phyloP scores from a whole-genome alignment of 2,888 invertebrate species.

The Caenorhabditis sp. region DNA sequence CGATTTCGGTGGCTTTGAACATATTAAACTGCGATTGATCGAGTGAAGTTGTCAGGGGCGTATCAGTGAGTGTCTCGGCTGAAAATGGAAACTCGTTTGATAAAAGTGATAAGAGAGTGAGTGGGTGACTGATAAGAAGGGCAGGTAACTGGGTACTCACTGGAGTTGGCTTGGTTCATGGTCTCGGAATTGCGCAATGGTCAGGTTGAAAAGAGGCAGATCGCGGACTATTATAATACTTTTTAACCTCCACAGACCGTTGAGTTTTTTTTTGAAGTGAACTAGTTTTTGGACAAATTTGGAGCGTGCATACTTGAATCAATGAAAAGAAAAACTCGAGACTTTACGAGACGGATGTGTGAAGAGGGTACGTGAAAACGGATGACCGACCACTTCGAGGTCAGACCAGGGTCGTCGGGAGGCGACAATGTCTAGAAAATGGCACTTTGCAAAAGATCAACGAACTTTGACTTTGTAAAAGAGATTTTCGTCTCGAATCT shows the following conservation, averaged over 20 bases:
- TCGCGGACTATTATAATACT: constrained; percentile 10
- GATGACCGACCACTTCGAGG: constrained; percentile 3
- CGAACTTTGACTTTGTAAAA: too few relatives aligned
- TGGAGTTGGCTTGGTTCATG: constrained; percentile 33
- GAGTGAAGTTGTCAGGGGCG: constrained; percentile 31
- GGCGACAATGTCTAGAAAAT: too few relatives aligned
- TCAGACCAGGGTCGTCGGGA: neutral
- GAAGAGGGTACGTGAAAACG: neutral
- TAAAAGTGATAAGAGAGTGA: constrained; percentile 4
- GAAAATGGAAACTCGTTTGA: constrained; percentile 32
- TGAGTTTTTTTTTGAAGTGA: constrained; percentile 22
- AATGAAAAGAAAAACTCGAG: constrained; percentile 21
- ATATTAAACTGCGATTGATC: constrained; percentile 46
- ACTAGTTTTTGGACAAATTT: neutral
- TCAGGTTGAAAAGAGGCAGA: neutral
- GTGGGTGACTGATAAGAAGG: constrained; percentile 21
- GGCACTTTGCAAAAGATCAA: too few relatives aligned
- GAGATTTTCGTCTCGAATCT: constrained; percentile 25
- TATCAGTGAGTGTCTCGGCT: constrained; percentile 65
- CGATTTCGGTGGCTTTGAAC: constrained; percentile 59
- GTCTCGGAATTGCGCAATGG: constrained; percentile 13
- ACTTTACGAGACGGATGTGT: neutral
- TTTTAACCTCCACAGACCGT: too few relatives aligned
- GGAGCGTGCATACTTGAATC: constrained; percentile 14
- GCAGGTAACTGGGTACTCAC: constrained; percentile 16